A percentile compares a stretch with the other conserved stretches of the same genome.
Evolutionary conservation across 2,888 invertebrate genomes (phyloP).

Genomic region (Stenotaenia linearis): DNA sequence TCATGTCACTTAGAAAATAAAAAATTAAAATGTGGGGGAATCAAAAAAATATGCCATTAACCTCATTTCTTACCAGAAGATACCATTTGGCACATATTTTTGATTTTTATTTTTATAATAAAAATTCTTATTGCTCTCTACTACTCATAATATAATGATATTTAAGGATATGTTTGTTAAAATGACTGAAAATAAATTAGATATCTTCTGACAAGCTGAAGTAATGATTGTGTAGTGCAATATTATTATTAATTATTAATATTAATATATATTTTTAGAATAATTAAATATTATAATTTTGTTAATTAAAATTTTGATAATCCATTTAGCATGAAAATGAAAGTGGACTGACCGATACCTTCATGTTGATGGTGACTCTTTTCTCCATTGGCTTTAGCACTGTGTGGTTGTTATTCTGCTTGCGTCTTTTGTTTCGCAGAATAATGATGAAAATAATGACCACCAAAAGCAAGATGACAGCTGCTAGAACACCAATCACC

Average conservation of each 20-base stretch:
- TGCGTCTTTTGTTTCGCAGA: slow-evolving; percentile 63
- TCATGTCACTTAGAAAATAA: background rate
- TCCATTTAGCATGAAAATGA: slow-evolving; percentile 24
- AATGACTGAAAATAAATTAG: background rate
- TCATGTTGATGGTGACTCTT: slow-evolving; percentile 62
- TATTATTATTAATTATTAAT: background rate
- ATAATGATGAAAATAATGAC: slow-evolving; percentile 67
- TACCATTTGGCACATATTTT: slow-evolving; percentile 2
- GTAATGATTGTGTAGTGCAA: slow-evolving; percentile 20
- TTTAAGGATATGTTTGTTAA: background rate
- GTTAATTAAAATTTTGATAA: background rate
- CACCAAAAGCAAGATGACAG: slow-evolving; percentile 64
- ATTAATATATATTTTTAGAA: background rate
- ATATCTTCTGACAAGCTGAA: background rate
- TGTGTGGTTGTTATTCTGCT: slow-evolving; percentile 51
- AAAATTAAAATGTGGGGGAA: background rate
- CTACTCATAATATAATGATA: background rate
- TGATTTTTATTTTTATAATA: background rate
- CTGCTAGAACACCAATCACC: slow-evolving; percentile 68
- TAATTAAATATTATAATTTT: background rate
- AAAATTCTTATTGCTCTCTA: slow-evolving; percentile 5
- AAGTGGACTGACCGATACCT: slow-evolving; percentile 48
- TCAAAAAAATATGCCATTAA: background rate
- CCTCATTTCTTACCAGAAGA: background rate
- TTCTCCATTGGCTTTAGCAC: slow-evolving; percentile 54